Evolutionary conservation across 2,113 vertebrate species (phyloP), one percentile per base, ranked within the genome.

Genomic region (Colistium nudipinnis): DNA sequence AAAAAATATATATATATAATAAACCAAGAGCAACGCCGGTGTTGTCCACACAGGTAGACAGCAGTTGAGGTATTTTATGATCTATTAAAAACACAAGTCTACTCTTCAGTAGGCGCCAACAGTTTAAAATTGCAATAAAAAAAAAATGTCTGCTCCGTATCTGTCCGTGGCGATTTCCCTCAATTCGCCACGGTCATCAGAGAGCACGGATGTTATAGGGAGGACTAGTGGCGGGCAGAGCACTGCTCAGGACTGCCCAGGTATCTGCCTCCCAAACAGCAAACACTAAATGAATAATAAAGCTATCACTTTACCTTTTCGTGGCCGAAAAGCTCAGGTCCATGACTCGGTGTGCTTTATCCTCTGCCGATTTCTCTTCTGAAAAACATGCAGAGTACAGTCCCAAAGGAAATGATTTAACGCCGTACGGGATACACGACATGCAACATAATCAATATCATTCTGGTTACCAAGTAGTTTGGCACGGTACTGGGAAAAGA

Each of bases 91-190:
- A n/a, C n/a, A n/a, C n/a, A n/a, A n/a, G n/a, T n/a, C n/a, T n/a
- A n/a, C n/a, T n/a, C n/a, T n/a, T n/a, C n/a, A n/a, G n/a, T n/a
- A n/a, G n/a, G n/a, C n/a, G n/a, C n/a, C n/a, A n/a, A n/a, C n/a
- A n/a, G n/a, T n/a, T n/a, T n/a, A n/a, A n/a, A n/a, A n/a, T n/a
- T n/a, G 35, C 2, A 3, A 12, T 2, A 36, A 17, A 17, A 39
- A 22, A 2, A 20, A 10, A 4, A 0, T 98, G 94, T 99, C 83
- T 92, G 96, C 97, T 93, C 93, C 96, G 96, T 98, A 99, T 96
- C 98, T 99, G 98, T 99, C 97, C 96, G 95, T 96, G 93, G 94
- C 91, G 92, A 98, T 97, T 98, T 98, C 95, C 39, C 96, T 98
- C 93, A 96, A 82, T 93, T 98, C 95, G 88, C 94, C 93, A 65